Conservation (phyloP, 2,797 vertebrate genomes). For the Avahi laniger region DNA sequence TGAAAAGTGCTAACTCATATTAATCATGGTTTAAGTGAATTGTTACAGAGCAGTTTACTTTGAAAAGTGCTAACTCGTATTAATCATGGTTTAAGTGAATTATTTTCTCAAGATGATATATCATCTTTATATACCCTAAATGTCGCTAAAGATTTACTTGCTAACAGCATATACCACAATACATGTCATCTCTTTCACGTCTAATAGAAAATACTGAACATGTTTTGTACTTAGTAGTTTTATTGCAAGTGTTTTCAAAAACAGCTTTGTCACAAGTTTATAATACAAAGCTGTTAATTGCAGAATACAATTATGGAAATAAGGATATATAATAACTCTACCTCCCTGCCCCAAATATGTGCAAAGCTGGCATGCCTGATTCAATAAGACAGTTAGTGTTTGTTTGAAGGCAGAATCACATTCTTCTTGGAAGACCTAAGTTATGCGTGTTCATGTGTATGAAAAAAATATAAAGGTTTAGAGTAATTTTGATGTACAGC, state of each 20-base stretch:
- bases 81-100: neutral
- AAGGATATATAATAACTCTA: neutral
- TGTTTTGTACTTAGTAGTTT: slow-evolving; percentile 40
- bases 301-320: neutral
- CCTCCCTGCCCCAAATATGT: neutral
- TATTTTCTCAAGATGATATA: neutral
- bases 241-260: neutral
- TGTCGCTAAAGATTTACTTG: neutral
- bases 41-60: neutral
- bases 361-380: neutral
- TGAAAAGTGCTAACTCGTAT: neutral
- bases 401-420: neutral
- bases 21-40: neutral
- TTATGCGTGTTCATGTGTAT: neutral
- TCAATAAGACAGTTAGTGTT: neutral
- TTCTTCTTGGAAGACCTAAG: neutral
- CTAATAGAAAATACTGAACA: neutral
- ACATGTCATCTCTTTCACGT: neutral
- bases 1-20: neutral
- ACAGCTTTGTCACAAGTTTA: neutral
- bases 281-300: neutral
- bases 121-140: slow-evolving; percentile 15
- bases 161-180: neutral
- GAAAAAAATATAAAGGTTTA: neutral
- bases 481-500: neutral